These are phyloP conservation scores for Brienomyrus brachyistius DNA, from an alignment of 2,113 vertebrate genomes.

Conservation along the genomic window DNA sequence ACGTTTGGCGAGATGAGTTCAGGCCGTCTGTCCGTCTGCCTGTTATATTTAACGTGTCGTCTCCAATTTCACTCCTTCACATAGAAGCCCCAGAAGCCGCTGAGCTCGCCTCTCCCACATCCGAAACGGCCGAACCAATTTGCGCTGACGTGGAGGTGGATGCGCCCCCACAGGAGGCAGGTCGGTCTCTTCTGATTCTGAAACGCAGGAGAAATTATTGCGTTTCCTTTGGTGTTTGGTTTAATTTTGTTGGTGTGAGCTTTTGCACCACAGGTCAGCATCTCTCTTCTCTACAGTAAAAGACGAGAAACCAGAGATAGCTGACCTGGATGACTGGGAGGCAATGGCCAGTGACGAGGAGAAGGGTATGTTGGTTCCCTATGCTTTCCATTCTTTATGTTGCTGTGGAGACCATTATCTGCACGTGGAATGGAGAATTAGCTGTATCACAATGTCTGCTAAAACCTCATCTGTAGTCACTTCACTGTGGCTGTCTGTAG, in stretches of 20 bases:
- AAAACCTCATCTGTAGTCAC: not conserved
- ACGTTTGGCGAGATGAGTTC: not conserved
- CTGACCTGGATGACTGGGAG: conserved; percentile 89
- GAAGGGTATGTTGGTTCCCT: conserved; percentile 45
- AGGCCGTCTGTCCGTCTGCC: not conserved
- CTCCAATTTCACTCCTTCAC: conserved; percentile 22
- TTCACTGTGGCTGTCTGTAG: not conserved
- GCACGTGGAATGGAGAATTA: not conserved
- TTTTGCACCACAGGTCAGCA: not conserved
- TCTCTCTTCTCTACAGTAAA: conserved; percentile 22
- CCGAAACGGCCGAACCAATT: conserved; percentile 62
- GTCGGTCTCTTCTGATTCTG: conserved; percentile 26
- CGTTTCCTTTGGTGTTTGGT: not conserved
- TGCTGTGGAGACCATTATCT: not conserved
- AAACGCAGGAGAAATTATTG: not conserved
- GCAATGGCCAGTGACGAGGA: conserved; percentile 92
- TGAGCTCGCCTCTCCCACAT: conserved; percentile 59
- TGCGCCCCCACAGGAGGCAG: conserved; percentile 49
- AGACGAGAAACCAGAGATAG: conserved; percentile 61
- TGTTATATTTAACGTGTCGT: not conserved
- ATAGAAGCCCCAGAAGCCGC: conserved; percentile 47
- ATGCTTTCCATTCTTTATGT: not conserved
- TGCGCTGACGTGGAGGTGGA: conserved; percentile 35
- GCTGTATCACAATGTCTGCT: not conserved
- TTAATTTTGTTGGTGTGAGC: not conserved